These are phyloP conservation scores for Takifugu rubripes DNA, from an alignment of 2,797 vertebrate genomes.

Conservation along the genomic window DNA sequence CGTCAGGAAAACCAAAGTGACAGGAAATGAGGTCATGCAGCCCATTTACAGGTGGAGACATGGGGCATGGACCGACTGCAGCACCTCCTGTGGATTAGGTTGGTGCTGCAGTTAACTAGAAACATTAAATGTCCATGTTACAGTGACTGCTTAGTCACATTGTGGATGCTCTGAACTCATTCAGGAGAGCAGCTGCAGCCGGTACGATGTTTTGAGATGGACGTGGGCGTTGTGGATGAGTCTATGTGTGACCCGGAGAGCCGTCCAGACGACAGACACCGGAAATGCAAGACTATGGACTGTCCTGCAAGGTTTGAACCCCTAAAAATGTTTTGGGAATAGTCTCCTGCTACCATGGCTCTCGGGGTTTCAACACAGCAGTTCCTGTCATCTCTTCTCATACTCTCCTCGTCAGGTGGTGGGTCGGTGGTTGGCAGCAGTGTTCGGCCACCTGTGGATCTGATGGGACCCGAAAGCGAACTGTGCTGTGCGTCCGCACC, in stretches of 20 bases:
- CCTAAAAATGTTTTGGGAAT: not conserved
- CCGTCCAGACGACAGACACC: conserved; percentile 79
- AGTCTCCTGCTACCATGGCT: too few species aligned
- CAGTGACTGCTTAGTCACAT: too few species aligned
- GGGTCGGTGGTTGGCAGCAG: conserved; percentile 94
- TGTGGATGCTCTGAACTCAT: not conserved
- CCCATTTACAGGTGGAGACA: conserved; percentile 86
- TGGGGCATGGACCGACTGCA: conserved; percentile 90
- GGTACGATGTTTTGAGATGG: conserved; percentile 80
- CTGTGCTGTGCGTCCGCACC: conserved; percentile 88
- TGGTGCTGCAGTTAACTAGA: conserved; percentile 1
- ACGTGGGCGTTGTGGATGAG: conserved; percentile 80
- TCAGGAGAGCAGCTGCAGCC: conserved; percentile 85
- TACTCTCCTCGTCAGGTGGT: conserved; percentile 81
- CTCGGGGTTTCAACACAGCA: not conserved
- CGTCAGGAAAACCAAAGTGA: conserved; percentile 78
- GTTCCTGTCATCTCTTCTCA: not conserved
- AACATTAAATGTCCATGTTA: too few species aligned
- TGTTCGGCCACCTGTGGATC: conserved; percentile 87
- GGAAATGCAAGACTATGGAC: conserved; percentile 86
- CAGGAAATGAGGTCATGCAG: conserved; percentile 82
- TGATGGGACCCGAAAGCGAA: conserved; percentile 83
- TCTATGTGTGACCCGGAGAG: conserved; percentile 81
- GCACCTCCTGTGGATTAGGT: conserved; percentile 90
- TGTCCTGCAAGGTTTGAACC: conserved; percentile 86